These are phyloP conservation scores for Centruroides sculpturatus DNA, from an alignment of 1,140 invertebrate species.

Conservation along the genomic window DNA sequence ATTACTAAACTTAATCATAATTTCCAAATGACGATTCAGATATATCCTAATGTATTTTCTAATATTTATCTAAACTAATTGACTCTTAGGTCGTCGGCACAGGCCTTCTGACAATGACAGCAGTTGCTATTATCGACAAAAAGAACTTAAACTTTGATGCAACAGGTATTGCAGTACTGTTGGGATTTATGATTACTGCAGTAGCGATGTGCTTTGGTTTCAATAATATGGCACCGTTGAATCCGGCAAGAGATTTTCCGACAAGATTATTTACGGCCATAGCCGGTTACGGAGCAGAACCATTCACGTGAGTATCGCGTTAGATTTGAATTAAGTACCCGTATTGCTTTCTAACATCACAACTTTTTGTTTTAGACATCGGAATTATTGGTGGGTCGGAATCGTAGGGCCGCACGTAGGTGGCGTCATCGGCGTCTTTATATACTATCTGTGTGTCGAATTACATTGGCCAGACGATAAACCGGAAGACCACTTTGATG, in stretches of 20 bases:
- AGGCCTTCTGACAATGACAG: constrained; percentile 35
- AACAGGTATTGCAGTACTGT: constrained; percentile 29
- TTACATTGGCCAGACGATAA: constrained; percentile 31
- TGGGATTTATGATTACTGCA: constrained; percentile 37
- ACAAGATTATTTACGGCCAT: constrained; percentile 40
- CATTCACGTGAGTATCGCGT: too few relatives aligned
- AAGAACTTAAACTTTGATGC: constrained; percentile 31
- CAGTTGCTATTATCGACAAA: constrained; percentile 39
- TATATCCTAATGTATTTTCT: too few relatives aligned
- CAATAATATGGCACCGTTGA: constrained; percentile 45
- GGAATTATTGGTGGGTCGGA: constrained; percentile 42
- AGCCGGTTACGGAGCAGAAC: constrained; percentile 36
- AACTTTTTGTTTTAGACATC: constrained; percentile 25
- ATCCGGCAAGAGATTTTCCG: constrained; percentile 44
- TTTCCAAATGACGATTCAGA: too few relatives aligned
- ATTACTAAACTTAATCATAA: background rate
- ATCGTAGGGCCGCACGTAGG: constrained; percentile 39
- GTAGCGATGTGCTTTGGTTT: constrained; percentile 38
- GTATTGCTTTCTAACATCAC: too few relatives aligned
- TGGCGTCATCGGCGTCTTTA: constrained; percentile 33
- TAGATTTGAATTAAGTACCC: too few relatives aligned
- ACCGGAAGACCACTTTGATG: too few relatives aligned
- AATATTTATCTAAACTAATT: too few relatives aligned
- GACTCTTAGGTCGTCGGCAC: constrained; percentile 38
- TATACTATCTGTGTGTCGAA: constrained; percentile 50